Evolutionary conservation across 2,888 invertebrate species (phyloP), one percentile per base, ranked within the genome.

Genomic region (Eudemis profundana): DNA sequence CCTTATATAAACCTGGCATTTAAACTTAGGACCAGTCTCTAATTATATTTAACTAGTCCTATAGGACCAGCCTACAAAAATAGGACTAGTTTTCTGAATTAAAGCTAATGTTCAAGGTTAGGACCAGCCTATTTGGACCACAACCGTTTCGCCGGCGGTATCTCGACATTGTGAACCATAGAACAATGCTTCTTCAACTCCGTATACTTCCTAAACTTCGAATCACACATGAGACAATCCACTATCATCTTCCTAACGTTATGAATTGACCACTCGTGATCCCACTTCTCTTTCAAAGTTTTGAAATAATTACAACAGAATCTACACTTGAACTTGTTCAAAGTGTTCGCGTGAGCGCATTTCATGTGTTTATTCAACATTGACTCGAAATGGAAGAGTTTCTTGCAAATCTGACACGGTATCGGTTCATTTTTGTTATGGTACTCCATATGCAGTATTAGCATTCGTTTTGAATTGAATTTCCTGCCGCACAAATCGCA

Each of bases 391-490:
- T 92, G 82, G 68, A 89, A 92, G 2, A 77, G 50, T 61, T 83
- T 87, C 0, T 81, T 73, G 71, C 93, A 93, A 46, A 75, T 79
- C 0, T 63, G 69, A 50, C 92, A 93, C 0, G 76, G 63, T 0
- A 89, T 69, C 0, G 93, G 92, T 0, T 77, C 61, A 36, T 86
- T 82, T 0, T 83, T 82, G 14, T 76, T 85, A 61, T 93, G 93
- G 40, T 89, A 86, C 12, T 92, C 89, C 83, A 93, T 88, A 71
- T 93, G 93, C 42, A 81, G 84, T 0, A 82, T 74, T 12, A 93
- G 82, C 87, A 90, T 91, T 62, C 87, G 89, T 67, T 92, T 92
- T 0, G 93, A 87, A 74, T 92, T 90, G 72, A 93, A 93, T 72
- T 91, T 93, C 8, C 92, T 75, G 19, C 82, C 83, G 71, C 93